Conservation (phyloP, 1,140 invertebrate genomes). For the Epicauta chinensis region DNA sequence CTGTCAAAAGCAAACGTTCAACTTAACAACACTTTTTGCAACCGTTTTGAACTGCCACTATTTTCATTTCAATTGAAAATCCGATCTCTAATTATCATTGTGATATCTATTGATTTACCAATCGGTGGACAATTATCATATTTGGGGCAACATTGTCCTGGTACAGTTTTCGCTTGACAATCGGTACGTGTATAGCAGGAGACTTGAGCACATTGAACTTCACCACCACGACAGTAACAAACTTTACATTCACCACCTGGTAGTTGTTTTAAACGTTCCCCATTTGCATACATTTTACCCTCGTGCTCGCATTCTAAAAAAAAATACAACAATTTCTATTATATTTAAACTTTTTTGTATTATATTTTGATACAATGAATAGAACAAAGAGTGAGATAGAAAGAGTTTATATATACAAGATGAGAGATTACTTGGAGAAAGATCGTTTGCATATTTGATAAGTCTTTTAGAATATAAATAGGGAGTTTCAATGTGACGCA, state of each 20-base stretch:
- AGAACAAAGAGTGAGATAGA: too few species aligned
- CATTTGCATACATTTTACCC: slow-evolving; percentile 66
- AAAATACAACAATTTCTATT: not conserved
- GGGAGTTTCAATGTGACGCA: too few species aligned
- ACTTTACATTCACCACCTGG: slow-evolving; percentile 65
- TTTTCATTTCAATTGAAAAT: too few species aligned
- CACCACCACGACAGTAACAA: slow-evolving; percentile 72
- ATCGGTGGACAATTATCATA: slow-evolving; percentile 70
- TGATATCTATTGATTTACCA: slow-evolving; percentile 43
- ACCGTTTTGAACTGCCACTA: too few species aligned
- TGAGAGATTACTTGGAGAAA: too few species aligned
- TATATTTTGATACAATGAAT: too few species aligned
- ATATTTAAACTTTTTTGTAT: too few species aligned
- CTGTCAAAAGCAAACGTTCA: too few species aligned
- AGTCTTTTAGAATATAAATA: too few species aligned
- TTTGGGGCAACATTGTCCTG: slow-evolving; percentile 68
- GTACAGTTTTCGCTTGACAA: slow-evolving; percentile 60
- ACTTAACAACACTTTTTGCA: too few species aligned
- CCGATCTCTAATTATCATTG: slow-evolving; percentile 8
- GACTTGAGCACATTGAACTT: slow-evolving; percentile 66
- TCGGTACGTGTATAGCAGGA: slow-evolving; percentile 68
- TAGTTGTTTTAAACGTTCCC: slow-evolving; percentile 60
- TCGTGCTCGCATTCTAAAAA: slow-evolving; percentile 65
- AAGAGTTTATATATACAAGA: too few species aligned
- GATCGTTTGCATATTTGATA: too few species aligned